phyloP scores from a whole-genome alignment of 1,140 invertebrate species.

The Ceratosolen solmsi region DNA sequence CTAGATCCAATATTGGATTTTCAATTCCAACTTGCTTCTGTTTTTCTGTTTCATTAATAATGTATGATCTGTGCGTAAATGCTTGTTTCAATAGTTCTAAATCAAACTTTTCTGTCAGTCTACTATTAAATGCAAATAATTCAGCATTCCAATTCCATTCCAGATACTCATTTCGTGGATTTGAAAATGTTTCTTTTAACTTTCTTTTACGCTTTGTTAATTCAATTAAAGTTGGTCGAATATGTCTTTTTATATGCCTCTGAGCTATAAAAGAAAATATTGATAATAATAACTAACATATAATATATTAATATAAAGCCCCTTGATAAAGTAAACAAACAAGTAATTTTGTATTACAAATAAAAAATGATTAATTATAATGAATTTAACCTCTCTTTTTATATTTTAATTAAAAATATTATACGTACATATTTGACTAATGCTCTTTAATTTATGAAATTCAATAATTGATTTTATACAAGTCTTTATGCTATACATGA shows the following conservation, averaged over 20 bases:
- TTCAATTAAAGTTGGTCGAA: constrained; percentile 74
- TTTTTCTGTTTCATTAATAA: constrained; percentile 80
- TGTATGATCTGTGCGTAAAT: constrained; percentile 86
- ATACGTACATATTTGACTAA: constrained; percentile 52
- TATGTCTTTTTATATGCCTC: constrained; percentile 73
- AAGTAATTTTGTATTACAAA: too few species aligned
- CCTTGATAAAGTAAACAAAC: too few species aligned
- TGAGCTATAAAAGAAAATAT: constrained; percentile 53
- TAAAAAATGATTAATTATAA: background rate
- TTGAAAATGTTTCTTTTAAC: constrained; percentile 52
- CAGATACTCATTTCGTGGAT: constrained; percentile 76
- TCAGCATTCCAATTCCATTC: constrained; percentile 94
- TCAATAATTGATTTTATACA: constrained; percentile 23
- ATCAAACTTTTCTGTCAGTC: constrained; percentile 90
- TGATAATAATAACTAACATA: constrained; percentile 18
- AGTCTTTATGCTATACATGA: constrained; percentile 53
- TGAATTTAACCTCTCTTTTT: too few species aligned
- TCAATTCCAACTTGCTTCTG: constrained; percentile 81
- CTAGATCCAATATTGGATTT: constrained; percentile 74
- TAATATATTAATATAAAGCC: too few species aligned
- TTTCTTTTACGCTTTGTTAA: constrained; percentile 69
- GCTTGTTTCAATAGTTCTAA: constrained; percentile 80
- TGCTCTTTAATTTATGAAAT: constrained; percentile 16
- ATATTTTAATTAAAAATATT: background rate
- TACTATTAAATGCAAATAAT: constrained; percentile 88